Conservation (phyloP, 2,797 vertebrate genomes). For the Aythya fuligula region DNA sequence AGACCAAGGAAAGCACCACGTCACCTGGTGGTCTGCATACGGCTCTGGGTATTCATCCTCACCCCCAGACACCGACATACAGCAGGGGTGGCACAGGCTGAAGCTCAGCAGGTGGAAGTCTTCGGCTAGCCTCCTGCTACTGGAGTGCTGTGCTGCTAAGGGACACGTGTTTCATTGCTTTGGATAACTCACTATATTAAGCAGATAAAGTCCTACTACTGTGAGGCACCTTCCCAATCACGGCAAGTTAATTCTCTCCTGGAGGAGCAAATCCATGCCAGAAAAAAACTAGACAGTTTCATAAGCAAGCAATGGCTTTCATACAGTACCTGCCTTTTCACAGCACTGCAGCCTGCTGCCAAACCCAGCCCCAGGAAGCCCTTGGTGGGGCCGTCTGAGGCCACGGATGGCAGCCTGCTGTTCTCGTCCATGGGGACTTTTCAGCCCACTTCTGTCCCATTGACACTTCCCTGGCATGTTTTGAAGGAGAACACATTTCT, state of each 20-base stretch:
- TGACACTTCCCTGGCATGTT: not conserved
- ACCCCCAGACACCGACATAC: not conserved
- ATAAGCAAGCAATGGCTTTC: not conserved
- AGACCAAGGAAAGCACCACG: not conserved
- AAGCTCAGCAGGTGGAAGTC: not conserved
- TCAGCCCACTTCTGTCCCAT: not conserved
- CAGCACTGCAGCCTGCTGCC: not conserved
- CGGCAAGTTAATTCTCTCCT: not conserved
- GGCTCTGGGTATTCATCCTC: not conserved
- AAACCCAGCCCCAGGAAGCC: not conserved
- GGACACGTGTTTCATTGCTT: not conserved
- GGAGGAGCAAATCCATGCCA: not conserved
- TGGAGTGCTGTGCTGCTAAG: not conserved
- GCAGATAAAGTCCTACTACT: not conserved
- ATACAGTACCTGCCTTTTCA: not conserved
- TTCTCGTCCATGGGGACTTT: not conserved
- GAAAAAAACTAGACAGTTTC: not conserved
- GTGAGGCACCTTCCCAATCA: not conserved
- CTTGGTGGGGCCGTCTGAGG: not conserved
- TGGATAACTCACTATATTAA: not conserved
- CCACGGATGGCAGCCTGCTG: not conserved
- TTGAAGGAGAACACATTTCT: not conserved
- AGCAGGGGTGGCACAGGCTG: not conserved
- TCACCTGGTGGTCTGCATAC: not conserved
- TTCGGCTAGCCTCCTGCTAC: not conserved